Base-by-base conservation (phyloP, 2,797 vertebrate species). In the Forpus xanthops region DNA sequence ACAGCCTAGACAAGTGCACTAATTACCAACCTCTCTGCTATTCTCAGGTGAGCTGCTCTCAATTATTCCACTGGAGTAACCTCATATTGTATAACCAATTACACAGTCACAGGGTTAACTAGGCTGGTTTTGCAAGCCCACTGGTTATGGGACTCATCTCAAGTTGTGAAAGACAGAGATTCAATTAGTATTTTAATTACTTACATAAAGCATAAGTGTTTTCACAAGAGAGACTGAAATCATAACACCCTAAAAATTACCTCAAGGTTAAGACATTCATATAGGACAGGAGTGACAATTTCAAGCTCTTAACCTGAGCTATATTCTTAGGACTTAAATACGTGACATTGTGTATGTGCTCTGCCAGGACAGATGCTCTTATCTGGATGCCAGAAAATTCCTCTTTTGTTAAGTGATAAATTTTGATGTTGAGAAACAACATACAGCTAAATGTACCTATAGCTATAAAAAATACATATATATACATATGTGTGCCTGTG, bases 151-250 rank as follows among this genome's bases (percentile, higher is more conserved):
- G 82, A 93, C 70, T 96, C 75, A 61, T 24, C 68, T 91, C 45
- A 72, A 86, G n/a, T 94, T 90, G 70, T 70, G 85, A 81, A 83
- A 96, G 87, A 94, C 75, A 70, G 83, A 81, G 82, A 94, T 94
- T 96, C 94, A 95, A 96, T 96, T 94, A 96, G 70, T 91, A 75
- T 94, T 96, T 94, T 95, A 96, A 96, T 96, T 94, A 95, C 94
- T 96, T 95, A 91, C 91, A 94, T 86, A 94, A 94, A 93, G 58
- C 42, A 95, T 73, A 91, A 72, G 42, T 44, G 23, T 68, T 91
- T 84, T 58, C 93, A 70, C 85, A 42, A 45, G 95, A 94, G 89
- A 89, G 37, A 58, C 0, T 1, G n/a, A 94, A 93, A 93, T 66
- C 3, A 0, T 91, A 81, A 87, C 76, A 87, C 45, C 62, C 56